Evolutionary conservation across 2,888 invertebrate species (phyloP).

Genomic region (Pheosia tremula): DNA sequence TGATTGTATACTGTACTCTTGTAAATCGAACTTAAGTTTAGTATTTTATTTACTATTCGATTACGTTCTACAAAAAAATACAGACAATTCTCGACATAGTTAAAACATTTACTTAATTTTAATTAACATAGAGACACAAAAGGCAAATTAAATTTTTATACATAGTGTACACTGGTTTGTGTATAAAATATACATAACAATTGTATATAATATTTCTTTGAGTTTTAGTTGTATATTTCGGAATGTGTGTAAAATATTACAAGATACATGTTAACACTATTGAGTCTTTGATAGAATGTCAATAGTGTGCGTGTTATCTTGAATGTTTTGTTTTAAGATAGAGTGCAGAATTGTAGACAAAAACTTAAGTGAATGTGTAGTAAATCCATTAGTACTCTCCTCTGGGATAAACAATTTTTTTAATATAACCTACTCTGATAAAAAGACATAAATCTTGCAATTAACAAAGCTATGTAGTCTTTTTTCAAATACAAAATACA

Average conservation of each 20-base stretch:
- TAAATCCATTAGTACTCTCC: no score
- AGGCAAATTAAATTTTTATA: conserved; percentile 42
- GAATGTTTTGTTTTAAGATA: background rate
- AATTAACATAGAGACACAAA: background rate
- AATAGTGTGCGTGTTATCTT: background rate
- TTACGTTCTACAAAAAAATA: no score
- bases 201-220: conserved; percentile 32
- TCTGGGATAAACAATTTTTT: background rate
- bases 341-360: background rate
- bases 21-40: no score
- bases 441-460: background rate
- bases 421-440: background rate
- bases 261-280: background rate
- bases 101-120: background rate
- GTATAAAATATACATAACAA: conserved; percentile 56
- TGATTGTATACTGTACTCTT: no score
- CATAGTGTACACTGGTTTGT: conserved; percentile 74
- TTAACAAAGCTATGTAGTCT: background rate
- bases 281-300: background rate
- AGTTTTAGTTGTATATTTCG: conserved; percentile 27
- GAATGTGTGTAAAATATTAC: background rate
- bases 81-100: background rate
- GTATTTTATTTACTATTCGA: no score
- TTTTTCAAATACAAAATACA: background rate
- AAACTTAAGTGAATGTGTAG: background rate